These are phyloP conservation scores for Notothenia coriiceps DNA, from an alignment of 2,113 vertebrate species.

Conservation along the genomic window DNA sequence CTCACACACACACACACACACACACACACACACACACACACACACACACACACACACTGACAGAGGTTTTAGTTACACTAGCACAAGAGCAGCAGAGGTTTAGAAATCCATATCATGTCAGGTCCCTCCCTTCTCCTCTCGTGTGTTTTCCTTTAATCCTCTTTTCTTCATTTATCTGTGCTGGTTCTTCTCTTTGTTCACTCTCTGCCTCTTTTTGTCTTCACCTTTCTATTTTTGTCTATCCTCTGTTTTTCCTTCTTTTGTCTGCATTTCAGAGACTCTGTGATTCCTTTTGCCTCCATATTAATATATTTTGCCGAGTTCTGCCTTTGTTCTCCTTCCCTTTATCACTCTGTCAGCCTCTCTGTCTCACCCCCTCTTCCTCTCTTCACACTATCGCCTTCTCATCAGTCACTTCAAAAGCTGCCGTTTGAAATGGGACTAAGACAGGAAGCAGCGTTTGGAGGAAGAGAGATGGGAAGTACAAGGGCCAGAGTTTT, in stretches of 20 bases:
- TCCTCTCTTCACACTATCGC: constrained; percentile 35
- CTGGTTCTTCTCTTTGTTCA: constrained; percentile 13
- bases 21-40: neutral
- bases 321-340: constrained; percentile 29
- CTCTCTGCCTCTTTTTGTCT: constrained; percentile 14
- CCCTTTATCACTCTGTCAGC: constrained; percentile 33
- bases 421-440: constrained; percentile 33
- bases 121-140: constrained; percentile 4
- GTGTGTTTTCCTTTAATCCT: constrained; percentile 13
- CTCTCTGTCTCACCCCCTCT: constrained; percentile 1
- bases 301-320: constrained; percentile 33
- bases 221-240: constrained; percentile 55
- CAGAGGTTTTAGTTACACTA: constrained; percentile 53
- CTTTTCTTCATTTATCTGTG: constrained; percentile 15
- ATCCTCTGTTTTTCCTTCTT: neutral
- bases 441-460: constrained; percentile 38
- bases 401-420: constrained; percentile 57
- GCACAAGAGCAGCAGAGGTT: constrained; percentile 43
- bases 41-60: constrained; percentile 17
- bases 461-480: constrained; percentile 7
- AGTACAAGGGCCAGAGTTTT: constrained; percentile 18
- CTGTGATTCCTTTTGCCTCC: constrained; percentile 3
- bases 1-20: neutral
- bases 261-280: neutral
- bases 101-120: constrained; percentile 31